These are phyloP conservation scores for Bagarius yarrelli DNA, from an alignment of 2,113 vertebrate species.

Conservation along the genomic window DNA sequence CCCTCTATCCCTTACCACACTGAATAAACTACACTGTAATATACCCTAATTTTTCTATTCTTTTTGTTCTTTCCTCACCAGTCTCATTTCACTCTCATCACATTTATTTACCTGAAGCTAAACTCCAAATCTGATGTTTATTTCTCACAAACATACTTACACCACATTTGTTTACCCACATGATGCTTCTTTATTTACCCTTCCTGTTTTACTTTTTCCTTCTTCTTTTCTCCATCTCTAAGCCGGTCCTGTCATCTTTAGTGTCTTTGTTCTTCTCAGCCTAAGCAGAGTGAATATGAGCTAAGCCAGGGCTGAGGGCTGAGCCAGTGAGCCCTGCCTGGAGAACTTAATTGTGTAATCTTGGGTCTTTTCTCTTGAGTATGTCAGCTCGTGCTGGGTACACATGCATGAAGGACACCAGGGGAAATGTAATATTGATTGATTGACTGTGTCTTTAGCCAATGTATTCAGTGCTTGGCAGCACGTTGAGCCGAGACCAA, in stretches of 20 bases:
- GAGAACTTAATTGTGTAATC: slow-evolving; percentile 58
- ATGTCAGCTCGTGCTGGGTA: slow-evolving; percentile 26
- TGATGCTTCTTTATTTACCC: background rate
- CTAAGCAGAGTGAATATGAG: slow-evolving; percentile 43
- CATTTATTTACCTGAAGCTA: background rate
- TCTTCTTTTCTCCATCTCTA: background rate
- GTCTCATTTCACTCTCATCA: background rate
- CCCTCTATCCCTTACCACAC: slow-evolving; percentile 13
- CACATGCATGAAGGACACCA: slow-evolving; percentile 66
- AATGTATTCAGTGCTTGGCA: slow-evolving; percentile 55
- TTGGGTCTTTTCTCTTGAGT: slow-evolving; percentile 45
- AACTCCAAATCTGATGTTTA: slow-evolving; percentile 2
- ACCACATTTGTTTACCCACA: background rate
- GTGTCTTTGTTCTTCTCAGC: slow-evolving; percentile 6
- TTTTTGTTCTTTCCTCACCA: background rate
- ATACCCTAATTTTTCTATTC: slow-evolving; percentile 4
- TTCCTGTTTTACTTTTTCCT: slow-evolving; percentile 1
- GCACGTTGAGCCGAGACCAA: slow-evolving; percentile 55
- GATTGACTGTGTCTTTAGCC: slow-evolving; percentile 67
- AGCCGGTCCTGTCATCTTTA: slow-evolving; percentile 8
- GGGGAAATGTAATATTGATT: slow-evolving; percentile 70
- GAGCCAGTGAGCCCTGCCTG: slow-evolving; percentile 44
- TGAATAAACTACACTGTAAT: slow-evolving; percentile 7
- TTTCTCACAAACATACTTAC: slow-evolving; percentile 12
- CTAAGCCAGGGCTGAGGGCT: slow-evolving; percentile 40